Conservation (phyloP, 2,113 vertebrate genomes). For the Prolemur simus region DNA sequence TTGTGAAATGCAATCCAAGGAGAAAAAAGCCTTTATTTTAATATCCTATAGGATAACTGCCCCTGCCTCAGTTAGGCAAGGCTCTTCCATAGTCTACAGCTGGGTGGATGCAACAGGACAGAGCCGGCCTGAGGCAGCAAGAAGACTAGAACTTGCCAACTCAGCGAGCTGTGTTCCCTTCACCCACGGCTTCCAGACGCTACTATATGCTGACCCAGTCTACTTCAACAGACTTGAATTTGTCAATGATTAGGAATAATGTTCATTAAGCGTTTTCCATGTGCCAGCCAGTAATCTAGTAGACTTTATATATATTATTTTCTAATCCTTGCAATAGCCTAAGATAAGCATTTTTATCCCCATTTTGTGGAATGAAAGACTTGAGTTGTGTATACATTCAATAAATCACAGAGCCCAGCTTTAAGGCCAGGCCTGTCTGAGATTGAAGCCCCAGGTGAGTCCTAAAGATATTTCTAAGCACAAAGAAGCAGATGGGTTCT, state of each 20-base stretch:
- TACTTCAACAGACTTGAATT: not conserved
- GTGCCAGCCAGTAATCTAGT: not conserved
- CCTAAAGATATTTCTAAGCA: not conserved
- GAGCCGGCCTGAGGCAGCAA: not conserved
- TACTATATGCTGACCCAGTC: too few species aligned
- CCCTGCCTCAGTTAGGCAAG: not conserved
- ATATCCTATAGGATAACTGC: not conserved
- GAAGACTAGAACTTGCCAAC: not conserved
- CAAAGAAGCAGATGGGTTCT: not conserved
- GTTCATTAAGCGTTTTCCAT: not conserved
- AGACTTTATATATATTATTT: not conserved
- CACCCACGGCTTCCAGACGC: accelerated
- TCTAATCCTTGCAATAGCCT: not conserved
- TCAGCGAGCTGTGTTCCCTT: not conserved
- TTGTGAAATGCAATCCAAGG: not conserved
- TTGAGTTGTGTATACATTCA: not conserved
- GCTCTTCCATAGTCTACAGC: not conserved
- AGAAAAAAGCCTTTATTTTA: not conserved
- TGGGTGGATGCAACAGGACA: not conserved
- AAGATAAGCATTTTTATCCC: not conserved
- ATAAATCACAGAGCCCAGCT: not conserved
- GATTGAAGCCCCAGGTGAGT: not conserved
- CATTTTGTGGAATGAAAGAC: not conserved
- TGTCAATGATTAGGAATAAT: not conserved
- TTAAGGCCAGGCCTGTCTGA: not conserved